Base-by-base conservation (phyloP, 2,888 invertebrate genomes). In the Nephrocerus scutellatus region DNA sequence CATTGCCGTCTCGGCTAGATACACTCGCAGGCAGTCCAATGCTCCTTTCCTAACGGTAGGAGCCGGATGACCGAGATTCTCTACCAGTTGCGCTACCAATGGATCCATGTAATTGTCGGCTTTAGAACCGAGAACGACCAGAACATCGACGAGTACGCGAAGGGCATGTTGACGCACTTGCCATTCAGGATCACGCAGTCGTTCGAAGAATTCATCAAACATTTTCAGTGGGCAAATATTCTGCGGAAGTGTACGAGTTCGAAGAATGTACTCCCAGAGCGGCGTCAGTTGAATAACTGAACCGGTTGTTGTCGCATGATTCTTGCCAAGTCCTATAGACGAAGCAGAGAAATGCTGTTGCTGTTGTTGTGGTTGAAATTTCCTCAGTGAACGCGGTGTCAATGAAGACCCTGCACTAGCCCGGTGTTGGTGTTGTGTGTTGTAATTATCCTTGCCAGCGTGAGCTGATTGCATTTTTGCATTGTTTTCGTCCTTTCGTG, bases 121-220 rank as follows among this genome's bases (percentile, higher is more conserved):
- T 36, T 76, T 75, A 33, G 76, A 74, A 26, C 77, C 76, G 46
- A 86, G 75, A 25, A 84, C 78, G 4, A 86, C 84, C 31, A 89
- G 71, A 3, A 88, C 76, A 65, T 88, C 87, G 19, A 80, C 79
- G 23, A 88, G 74, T 7, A 89, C 85, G 35, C 86, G 70, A 6
- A 88, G 70, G 18, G 87, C 86, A 63, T 88, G 85, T 48, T 86
- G 81, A 8, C 87, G 76, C 22, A 88, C 86, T 66, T 86, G 85
- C 79, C 84, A 83, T 63, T 88, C 87, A 2, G 85, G 83, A 61
- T 84, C 84, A 24, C 77, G 74, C 30, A 87, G 71, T 33, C 86
- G 75, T 49, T 82, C 80, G 29, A 79, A 72, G 56, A 86, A 78
- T 53, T 84, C 84, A 36, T 74, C 68, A 60, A 83, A 84, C 54